Evolutionary conservation across 2,113 vertebrate species (phyloP), one percentile per base, ranked within the genome.

Genomic region (Cyprinus carpio): DNA sequence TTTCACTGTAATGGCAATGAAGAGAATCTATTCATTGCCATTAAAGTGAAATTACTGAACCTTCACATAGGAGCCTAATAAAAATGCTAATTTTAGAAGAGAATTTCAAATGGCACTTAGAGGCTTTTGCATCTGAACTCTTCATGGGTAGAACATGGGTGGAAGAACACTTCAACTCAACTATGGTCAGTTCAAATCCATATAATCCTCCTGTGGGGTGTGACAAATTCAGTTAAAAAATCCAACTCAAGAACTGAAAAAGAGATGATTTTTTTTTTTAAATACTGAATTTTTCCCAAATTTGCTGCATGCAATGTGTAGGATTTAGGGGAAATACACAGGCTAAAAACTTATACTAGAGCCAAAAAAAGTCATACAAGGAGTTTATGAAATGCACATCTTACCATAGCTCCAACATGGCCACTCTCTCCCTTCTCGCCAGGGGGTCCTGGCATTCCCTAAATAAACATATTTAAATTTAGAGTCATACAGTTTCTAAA

Each of bases 381-480:
- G 49, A 23, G 4, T 60, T 62, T 25, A n/a, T 23, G 13, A 82
- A 15, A 37, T 40, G 29, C 31, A 23, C 56, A 71, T 89, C 94
- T 89, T 91, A 98, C 97, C 96, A 98, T 93, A 62, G 95, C 91
- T 62, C 97, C 97, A 4, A 96, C 96, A 0, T 97, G 94, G 34
- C 97, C 97, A 0, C 93, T 96, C 29, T 98, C 97, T 6, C 97
- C 97, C 67, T 98, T 98, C 78, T 98, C 97, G 0, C 97, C 97
- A 0, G 96, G 90, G 4, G 89, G 93, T 64, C 97, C 97, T 4
- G 97, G 97, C 94, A 98, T 95, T 46, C 97, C 97, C 97, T 98
- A 88, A 0, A 75, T 85, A 91, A 91, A 88, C 54, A 82, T 31
- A 25, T 77, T 58, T 25, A 62, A 11, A 69, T 85, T 88, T 64